Conservation (phyloP, 2,888 invertebrate species). For the Halictus quadricinctus region DNA sequence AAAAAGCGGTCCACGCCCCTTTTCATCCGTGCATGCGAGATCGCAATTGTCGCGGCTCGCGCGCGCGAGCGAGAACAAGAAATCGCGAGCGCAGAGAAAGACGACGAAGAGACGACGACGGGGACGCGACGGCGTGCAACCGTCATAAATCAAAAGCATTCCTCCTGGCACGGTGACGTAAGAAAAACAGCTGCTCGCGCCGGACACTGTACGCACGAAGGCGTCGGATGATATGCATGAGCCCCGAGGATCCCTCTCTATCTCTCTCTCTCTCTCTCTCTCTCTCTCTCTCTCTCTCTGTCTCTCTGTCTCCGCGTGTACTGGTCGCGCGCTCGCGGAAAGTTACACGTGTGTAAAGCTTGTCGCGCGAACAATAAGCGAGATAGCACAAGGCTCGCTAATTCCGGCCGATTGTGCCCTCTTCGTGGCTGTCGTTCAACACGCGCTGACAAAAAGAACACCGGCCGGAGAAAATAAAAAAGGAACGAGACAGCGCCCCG, state of each 20-base stretch:
- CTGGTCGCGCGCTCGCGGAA: slow-evolving; percentile 18
- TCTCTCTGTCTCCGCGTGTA: not conserved
- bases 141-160: slow-evolving; percentile 73
- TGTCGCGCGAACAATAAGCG: slow-evolving; percentile 62
- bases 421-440: slow-evolving; percentile 71
- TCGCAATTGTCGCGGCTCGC: slow-evolving; percentile 62
- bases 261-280: not conserved
- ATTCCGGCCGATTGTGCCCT: slow-evolving; percentile 76
- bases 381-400: slow-evolving; percentile 76
- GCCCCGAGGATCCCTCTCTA: not conserved
- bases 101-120: not conserved
- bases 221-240: slow-evolving; percentile 65
- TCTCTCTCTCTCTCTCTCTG: too few relatives aligned
- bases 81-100: not conserved
- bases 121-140: slow-evolving; percentile 46
- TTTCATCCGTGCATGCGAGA: slow-evolving; percentile 62
- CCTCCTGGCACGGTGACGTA: slow-evolving; percentile 69
- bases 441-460: slow-evolving; percentile 16
- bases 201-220: slow-evolving; percentile 31
- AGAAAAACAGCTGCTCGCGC: slow-evolving; percentile 75
- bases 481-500: slow-evolving; percentile 44
- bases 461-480: slow-evolving; percentile 8
- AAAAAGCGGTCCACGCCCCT: slow-evolving; percentile 57
- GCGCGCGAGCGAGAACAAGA: not conserved
- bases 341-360: slow-evolving; percentile 52